Evolutionary conservation across 2,797 vertebrate species (phyloP).

Genomic region (Phrynocephalus guinanensis): DNA sequence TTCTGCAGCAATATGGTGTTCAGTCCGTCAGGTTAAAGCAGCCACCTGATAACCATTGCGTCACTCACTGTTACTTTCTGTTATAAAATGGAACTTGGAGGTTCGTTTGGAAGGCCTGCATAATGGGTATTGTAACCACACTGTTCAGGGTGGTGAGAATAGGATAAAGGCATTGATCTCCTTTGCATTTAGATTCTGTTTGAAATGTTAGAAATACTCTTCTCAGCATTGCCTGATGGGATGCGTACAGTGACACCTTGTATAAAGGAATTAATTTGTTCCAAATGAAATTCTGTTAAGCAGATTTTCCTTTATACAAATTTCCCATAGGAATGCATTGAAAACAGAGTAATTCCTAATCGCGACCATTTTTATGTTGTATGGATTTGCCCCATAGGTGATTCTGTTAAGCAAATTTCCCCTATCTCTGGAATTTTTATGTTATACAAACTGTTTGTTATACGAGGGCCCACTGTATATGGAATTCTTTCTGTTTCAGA

Average conservation of each 20-base stretch:
- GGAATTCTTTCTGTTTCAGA: conserved; percentile 76
- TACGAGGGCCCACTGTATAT: rapidly evolving
- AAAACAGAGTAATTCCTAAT: too few relatives aligned
- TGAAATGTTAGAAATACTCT: neutral
- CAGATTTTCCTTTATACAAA: too few relatives aligned
- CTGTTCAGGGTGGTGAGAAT: neutral
- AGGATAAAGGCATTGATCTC: neutral
- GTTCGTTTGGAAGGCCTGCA: neutral
- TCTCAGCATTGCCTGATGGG: neutral
- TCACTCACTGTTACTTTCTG: neutral
- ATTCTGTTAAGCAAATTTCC: too few relatives aligned
- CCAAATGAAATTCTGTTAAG: too few relatives aligned
- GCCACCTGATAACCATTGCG: neutral
- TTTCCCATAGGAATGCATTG: too few relatives aligned
- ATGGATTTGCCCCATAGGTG: too few relatives aligned
- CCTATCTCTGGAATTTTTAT: too few relatives aligned
- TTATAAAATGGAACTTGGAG: neutral
- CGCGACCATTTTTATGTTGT: too few relatives aligned
- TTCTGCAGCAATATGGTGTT: neutral
- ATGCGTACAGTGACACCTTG: neutral
- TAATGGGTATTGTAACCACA: neutral
- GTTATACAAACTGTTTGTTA: too few relatives aligned
- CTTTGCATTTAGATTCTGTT: neutral
- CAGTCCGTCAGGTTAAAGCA: neutral
- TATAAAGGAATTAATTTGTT: too few relatives aligned